A percentile compares a stretch with the other conserved stretches of the same genome.
Evolutionary conservation across 2,113 vertebrate genomes (phyloP).

Genomic region (Microcebus jonahi): DNA sequence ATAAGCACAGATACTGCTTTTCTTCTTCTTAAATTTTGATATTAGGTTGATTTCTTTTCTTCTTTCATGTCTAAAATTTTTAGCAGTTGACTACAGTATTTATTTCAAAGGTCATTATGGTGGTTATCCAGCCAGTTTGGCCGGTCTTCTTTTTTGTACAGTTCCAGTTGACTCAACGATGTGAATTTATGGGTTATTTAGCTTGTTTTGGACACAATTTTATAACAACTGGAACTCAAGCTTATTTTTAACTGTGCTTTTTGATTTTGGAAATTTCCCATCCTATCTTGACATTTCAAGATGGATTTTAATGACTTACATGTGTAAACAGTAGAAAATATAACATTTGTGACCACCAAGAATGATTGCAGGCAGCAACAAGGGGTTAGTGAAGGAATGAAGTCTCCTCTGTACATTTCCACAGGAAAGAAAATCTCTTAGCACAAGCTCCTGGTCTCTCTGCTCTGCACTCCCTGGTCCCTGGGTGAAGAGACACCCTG

Average conservation of each 20-base stretch:
- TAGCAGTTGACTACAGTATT: not conserved
- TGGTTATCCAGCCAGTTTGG: accelerated
- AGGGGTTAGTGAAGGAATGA: accelerated
- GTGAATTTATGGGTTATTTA: not conserved
- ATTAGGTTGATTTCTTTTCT: not conserved
- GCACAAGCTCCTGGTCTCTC: accelerated
- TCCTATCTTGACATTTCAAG: not conserved
- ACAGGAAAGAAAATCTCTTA: not conserved
- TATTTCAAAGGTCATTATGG: not conserved
- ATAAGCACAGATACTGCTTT: not conserved
- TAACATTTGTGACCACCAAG: not conserved
- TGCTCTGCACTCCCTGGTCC: accelerated
- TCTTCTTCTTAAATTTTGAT: not conserved
- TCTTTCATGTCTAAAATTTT: not conserved
- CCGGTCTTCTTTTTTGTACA: accelerated
- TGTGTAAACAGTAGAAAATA: not conserved
- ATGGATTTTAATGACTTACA: not conserved
- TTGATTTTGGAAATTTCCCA: not conserved
- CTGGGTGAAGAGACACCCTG: accelerated
- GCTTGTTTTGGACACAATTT: not conserved
- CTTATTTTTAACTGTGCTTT: not conserved
- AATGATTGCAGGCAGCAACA: no score
- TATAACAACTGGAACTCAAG: accelerated
- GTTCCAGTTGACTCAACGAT: not conserved
- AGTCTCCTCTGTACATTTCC: accelerated